Conservation (phyloP, 2,797 vertebrate species). For the Cercopithecus neglectus region DNA sequence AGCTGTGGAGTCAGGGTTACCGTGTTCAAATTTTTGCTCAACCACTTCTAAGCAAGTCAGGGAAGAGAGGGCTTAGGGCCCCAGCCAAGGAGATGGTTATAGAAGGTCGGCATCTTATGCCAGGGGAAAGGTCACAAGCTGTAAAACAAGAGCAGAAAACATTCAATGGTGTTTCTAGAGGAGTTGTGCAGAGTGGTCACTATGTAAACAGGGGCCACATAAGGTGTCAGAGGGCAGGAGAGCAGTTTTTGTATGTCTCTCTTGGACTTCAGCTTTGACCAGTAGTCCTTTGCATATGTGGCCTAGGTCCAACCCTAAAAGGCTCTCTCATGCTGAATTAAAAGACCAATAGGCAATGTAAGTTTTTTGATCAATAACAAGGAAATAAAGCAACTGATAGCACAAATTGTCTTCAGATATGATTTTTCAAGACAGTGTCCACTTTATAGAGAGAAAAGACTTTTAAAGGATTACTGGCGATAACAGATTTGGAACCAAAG, state of each 20-base stretch:
- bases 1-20: not conserved
- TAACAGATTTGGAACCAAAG: not conserved
- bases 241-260: not conserved
- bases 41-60: not conserved
- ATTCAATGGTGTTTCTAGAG: not conserved
- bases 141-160: not conserved
- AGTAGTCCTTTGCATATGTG: not conserved
- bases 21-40: not conserved
- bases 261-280: not conserved
- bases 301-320: not conserved
- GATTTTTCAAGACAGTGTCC: not conserved
- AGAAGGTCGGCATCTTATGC: not conserved
- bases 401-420: not conserved
- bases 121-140: not conserved
- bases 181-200: fast-evolving
- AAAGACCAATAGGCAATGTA: not conserved
- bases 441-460: not conserved
- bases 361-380: not conserved
- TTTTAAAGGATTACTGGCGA: not conserved
- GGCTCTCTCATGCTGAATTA: not conserved
- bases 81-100: too few relatives aligned
- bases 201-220: not conserved
- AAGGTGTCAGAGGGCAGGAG: too few relatives aligned
- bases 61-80: not conserved
- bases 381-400: not conserved